Evolutionary conservation across 1,140 invertebrate genomes (phyloP).

Genomic region (Ostrea edulis): DNA sequence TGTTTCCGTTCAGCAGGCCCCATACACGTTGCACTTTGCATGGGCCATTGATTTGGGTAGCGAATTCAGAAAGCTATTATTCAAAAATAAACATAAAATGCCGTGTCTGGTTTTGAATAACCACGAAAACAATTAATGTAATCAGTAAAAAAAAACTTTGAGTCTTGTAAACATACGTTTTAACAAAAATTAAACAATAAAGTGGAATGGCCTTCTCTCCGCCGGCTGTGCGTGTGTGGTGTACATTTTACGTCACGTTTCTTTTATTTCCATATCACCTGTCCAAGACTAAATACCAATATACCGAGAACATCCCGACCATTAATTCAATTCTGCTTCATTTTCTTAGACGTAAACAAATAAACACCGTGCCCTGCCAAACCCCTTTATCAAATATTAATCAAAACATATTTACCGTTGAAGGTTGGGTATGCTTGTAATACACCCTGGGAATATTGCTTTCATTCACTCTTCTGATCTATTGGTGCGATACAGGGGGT

Average conservation of each 20-base stretch:
- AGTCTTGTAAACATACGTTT: background rate
- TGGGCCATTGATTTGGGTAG: constrained; percentile 20
- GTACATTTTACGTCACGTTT: background rate
- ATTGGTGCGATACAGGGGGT: too few relatives aligned
- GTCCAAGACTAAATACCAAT: background rate
- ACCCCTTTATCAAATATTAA: too few relatives aligned
- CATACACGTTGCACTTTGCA: constrained; percentile 18
- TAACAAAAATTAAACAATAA: background rate
- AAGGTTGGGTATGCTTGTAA: too few relatives aligned
- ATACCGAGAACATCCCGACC: background rate
- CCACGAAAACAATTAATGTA: background rate
- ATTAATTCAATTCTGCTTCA: too few relatives aligned
- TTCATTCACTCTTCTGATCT: too few relatives aligned
- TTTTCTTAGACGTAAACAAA: too few relatives aligned
- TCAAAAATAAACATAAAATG: constrained; percentile 36
- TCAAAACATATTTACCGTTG: too few relatives aligned
- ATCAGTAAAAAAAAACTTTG: background rate
- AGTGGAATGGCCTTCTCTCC: background rate
- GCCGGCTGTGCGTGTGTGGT: background rate
- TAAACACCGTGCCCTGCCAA: too few relatives aligned
- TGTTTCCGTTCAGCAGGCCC: background rate
- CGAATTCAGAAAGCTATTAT: constrained; percentile 26
- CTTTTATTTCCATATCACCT: background rate
- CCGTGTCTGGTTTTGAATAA: constrained; percentile 10
- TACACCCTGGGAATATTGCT: too few relatives aligned